Evolutionary conservation across 2,797 vertebrate species (phyloP), one percentile per base, ranked within the genome.

Genomic region (Sebastiscus tertius): DNA sequence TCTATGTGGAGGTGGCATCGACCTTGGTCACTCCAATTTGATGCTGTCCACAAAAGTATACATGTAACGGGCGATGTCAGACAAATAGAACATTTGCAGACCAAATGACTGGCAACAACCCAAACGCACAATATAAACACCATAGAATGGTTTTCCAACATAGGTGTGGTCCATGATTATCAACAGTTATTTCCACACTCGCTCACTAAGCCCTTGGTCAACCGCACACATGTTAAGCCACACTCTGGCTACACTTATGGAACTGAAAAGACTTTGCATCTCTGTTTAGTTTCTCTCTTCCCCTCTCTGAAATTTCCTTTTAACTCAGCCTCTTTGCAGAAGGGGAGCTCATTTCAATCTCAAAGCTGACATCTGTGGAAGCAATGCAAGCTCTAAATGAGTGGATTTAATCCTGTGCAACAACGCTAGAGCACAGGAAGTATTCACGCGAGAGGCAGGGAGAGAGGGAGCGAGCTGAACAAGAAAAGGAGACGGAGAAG

Each of bases 351-450:
- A 95, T 95, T 96, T 95, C 94, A 95, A 95, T 96, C 94, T 96
- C 93, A 96, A 96, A 95, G 94, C 94, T 94, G 93, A 96, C 95
- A 95, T 96, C 95, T 95, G 94, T 94, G 92, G 93, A 86, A 89
- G 94, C 89, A 87, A 92, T 92, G 89, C 85, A 67, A 87, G 87
- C 89, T 88, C 90, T 90, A 93, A 93, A 93, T 90, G 88, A 94
- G 90, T 92, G 91, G 90, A 93, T 93, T 94, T 94, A 93, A 95
- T 94, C 91, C 92, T 76, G 86, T 70, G 87, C 87, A 92, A 89
- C 89, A 90, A 88, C 90, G 90, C 86, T 72, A 59, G 62, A 83
- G 88, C 88, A 79, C 89, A 93, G 91, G 91, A 93, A 92, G 89
- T 88, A 59, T 87, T 88, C 87, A 87, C 65, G 74, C 71, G 42